A percentile compares a stretch with the other conserved stretches of the same genome.
These are phyloP conservation scores for Anguilla japonica DNA, from an alignment of 2,113 vertebrate genomes.

Conservation along the genomic window DNA sequence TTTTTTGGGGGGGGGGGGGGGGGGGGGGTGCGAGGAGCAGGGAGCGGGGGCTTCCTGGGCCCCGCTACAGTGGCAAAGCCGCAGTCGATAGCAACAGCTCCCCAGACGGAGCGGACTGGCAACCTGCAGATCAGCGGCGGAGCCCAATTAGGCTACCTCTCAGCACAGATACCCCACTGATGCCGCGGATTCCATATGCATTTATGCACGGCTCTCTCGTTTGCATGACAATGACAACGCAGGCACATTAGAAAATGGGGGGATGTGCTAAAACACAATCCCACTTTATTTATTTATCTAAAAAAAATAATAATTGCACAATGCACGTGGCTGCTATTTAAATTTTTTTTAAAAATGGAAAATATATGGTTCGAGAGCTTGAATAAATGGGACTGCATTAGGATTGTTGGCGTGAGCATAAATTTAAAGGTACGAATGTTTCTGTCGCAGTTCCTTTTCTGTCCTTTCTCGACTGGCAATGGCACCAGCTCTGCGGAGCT, in stretches of 20 bases:
- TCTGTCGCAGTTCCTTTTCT: background rate
- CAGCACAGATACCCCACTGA: conserved; percentile 47
- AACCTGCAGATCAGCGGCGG: conserved; percentile 81
- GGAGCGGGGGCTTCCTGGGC: conserved; percentile 62
- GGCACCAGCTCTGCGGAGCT: background rate
- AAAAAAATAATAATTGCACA: background rate
- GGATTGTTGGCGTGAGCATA: background rate
- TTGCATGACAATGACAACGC: conserved; percentile 71
- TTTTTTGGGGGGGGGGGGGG: background rate
- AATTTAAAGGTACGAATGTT: background rate
- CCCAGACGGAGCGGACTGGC: conserved; percentile 77
- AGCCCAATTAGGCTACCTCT: conserved; percentile 75
- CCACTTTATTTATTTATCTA: background rate
- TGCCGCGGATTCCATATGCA: conserved; percentile 29
- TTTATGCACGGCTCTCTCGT: conserved; percentile 65
- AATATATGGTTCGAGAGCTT: background rate
- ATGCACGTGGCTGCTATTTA: background rate
- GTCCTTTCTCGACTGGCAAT: background rate
- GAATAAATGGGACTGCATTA: background rate
- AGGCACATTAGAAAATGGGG: background rate
- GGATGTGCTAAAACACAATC: background rate
- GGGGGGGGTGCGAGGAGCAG: too few species aligned
- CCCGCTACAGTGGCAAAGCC: conserved; percentile 78
- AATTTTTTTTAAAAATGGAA: background rate
- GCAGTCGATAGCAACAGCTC: conserved; percentile 74